A percentile compares a stretch with the other conserved stretches of the same genome.
Evolutionary conservation across 2,113 vertebrate genomes (phyloP).

Genomic region (Pelecanus crispus): DNA sequence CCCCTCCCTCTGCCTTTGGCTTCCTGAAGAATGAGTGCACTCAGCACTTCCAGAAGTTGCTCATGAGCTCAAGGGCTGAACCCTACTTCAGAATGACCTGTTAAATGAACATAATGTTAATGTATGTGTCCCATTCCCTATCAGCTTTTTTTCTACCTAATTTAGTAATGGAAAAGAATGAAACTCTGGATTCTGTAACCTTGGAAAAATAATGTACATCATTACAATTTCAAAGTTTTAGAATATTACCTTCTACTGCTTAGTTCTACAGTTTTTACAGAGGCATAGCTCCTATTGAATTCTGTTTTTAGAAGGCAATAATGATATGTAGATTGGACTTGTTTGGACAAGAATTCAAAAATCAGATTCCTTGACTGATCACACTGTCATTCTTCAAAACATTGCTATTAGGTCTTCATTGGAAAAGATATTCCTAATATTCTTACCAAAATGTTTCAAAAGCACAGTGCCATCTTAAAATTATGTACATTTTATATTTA

Average conservation of each 20-base stretch:
- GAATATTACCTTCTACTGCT: slow-evolving; percentile 25
- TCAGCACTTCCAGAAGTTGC: not conserved
- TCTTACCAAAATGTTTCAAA: slow-evolving; percentile 33
- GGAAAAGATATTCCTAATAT: slow-evolving; percentile 16
- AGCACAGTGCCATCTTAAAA: not conserved
- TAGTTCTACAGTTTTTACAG: slow-evolving; percentile 21
- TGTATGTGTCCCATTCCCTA: not conserved
- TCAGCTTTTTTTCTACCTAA: not conserved
- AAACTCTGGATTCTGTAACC: not conserved
- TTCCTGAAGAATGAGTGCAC: not conserved
- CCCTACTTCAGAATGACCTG: not conserved
- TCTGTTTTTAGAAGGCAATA: slow-evolving; percentile 55
- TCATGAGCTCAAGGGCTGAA: not conserved
- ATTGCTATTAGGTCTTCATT: not conserved
- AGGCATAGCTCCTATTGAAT: slow-evolving; percentile 36
- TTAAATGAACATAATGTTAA: not conserved
- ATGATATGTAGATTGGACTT: slow-evolving; percentile 56
- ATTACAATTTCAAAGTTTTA: slow-evolving; percentile 10
- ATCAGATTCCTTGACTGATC: slow-evolving; percentile 50
- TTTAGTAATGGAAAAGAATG: not conserved
- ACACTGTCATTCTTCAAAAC: slow-evolving; percentile 48
- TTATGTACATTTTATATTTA: not conserved
- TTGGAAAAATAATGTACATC: not conserved
- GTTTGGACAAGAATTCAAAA: slow-evolving; percentile 63
- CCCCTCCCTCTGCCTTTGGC: not conserved